phyloP scores from a whole-genome alignment of 2,797 vertebrate genomes.

The Halcyon leucocephala region DNA sequence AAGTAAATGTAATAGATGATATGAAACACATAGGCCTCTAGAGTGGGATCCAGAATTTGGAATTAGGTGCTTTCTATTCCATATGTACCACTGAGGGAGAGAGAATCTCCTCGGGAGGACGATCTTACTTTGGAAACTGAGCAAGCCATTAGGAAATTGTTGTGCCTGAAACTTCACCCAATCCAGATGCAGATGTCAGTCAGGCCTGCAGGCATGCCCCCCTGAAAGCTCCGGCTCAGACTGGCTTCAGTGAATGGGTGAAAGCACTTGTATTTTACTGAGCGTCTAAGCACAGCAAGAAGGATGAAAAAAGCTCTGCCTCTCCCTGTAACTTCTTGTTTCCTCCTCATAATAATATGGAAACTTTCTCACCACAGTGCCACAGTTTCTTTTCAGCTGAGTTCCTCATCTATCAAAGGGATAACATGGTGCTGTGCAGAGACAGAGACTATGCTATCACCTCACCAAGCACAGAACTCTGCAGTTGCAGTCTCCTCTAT shows the following conservation, averaged over 20 bases:
- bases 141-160: not conserved
- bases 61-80: not conserved
- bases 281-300: not conserved
- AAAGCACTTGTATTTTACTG: not conserved
- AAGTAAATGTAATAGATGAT: not conserved
- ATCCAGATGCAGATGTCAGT: not conserved
- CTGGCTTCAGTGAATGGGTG: not conserved
- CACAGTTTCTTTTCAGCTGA: not conserved
- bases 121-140: not conserved
- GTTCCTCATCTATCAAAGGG: not conserved
- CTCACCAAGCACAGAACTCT: not conserved
- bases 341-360: not conserved
- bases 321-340: not conserved
- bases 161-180: not conserved
- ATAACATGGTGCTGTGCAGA: not conserved
- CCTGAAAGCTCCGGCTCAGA: not conserved
- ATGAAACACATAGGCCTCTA: not conserved
- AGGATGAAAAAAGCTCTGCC: not conserved
- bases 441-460: not conserved
- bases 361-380: not conserved
- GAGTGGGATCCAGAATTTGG: not conserved
- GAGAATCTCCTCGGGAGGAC: not conserved
- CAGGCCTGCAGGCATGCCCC: not conserved
- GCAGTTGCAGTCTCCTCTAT: not conserved
- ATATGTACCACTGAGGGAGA: fast-evolving